These are phyloP conservation scores for Leptinotarsa juncta DNA, from an alignment of 2,888 invertebrate species.

Conservation along the genomic window DNA sequence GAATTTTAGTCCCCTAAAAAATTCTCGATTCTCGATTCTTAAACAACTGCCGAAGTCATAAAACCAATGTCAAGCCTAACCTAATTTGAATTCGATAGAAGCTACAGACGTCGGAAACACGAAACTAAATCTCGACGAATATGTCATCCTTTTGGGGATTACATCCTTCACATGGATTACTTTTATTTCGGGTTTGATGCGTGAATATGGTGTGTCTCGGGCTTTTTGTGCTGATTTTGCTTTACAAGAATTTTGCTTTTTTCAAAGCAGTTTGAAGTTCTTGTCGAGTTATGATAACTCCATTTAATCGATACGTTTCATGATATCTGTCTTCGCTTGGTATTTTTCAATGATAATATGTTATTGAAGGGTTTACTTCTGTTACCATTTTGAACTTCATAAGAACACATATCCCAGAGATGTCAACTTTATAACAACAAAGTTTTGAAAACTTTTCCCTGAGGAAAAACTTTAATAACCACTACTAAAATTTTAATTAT, in stretches of 20 bases:
- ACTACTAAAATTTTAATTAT: too few species aligned
- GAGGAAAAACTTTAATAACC: too few species aligned
- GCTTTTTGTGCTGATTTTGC: slow-evolving; percentile 11
- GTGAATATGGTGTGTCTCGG: not conserved
- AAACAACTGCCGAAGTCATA: slow-evolving; percentile 7
- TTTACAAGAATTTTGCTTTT: not conserved
- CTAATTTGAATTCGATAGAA: slow-evolving; percentile 19
- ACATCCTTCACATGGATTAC: slow-evolving; percentile 17
- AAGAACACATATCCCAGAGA: too few species aligned
- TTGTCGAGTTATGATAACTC: not conserved
- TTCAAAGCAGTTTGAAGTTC: not conserved
- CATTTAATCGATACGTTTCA: too few species aligned
- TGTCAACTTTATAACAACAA: too few species aligned
- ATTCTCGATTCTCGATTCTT: not conserved
- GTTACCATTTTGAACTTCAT: too few species aligned
- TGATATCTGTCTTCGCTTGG: too few species aligned
- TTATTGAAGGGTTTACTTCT: too few species aligned
- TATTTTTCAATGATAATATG: too few species aligned
- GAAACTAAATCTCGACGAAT: slow-evolving; percentile 1
- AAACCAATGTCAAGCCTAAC: not conserved
- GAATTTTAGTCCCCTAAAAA: not conserved
- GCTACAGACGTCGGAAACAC: slow-evolving; percentile 4
- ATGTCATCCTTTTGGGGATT: slow-evolving; percentile 19
- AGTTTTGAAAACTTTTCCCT: too few species aligned
- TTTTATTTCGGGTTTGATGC: slow-evolving; percentile 17